Conservation (phyloP, 2,797 vertebrate species). For the Alauda arvensis region DNA sequence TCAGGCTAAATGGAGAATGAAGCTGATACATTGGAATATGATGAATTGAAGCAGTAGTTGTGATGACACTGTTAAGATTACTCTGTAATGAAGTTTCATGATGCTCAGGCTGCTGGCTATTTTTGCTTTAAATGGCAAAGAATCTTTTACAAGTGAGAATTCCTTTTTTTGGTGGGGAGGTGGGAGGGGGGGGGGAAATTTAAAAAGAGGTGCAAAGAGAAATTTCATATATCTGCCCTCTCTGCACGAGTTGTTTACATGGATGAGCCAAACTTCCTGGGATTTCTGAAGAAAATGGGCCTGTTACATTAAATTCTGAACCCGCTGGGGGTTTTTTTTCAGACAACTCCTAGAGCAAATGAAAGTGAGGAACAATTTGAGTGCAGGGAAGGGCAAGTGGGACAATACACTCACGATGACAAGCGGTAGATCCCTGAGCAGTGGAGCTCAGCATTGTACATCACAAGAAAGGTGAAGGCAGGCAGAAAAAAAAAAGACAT, state of each 20-base stretch:
- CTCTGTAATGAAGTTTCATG: conserved; percentile 28
- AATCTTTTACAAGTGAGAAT: neutral
- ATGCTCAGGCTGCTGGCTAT: conserved; percentile 8
- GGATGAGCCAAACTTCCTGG: neutral
- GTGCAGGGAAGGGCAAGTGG: neutral
- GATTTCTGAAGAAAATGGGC: neutral
- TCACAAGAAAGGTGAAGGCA: neutral
- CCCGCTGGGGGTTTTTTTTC: neutral
- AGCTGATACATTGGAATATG: conserved; percentile 50
- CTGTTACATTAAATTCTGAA: neutral
- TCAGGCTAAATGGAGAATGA: conserved; percentile 60
- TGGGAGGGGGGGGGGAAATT: fast-evolving
- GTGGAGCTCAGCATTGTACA: neutral
- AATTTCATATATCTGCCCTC: neutral
- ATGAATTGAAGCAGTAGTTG: conserved; percentile 41
- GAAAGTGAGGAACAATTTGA: neutral
- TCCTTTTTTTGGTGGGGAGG: neutral
- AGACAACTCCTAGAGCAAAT: neutral
- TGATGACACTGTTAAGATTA: conserved; percentile 48
- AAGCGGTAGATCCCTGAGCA: neutral
- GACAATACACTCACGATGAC: fast-evolving
- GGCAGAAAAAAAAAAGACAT: neutral
- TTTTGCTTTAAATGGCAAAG: conserved; percentile 19
- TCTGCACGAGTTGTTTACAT: neutral
- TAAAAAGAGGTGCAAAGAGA: neutral